Conservation (phyloP, 2,113 vertebrate species). For the Phalacrocorax carbo region DNA sequence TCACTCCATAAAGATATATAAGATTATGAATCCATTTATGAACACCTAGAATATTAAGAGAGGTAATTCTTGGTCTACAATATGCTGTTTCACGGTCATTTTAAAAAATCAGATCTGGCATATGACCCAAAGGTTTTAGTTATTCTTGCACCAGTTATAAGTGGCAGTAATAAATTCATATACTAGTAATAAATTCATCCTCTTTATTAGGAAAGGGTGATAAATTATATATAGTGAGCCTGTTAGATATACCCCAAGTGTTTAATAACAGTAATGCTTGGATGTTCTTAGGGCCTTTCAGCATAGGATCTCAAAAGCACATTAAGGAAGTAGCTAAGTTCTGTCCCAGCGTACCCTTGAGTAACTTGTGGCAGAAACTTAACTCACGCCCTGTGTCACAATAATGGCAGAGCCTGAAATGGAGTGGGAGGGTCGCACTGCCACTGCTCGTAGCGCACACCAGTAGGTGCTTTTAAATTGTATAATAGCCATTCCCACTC, state of each 20-base stretch:
- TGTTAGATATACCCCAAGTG: not conserved
- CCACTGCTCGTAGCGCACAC: not conserved
- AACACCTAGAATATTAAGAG: not conserved
- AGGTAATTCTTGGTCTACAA: not conserved
- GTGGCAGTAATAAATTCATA: not conserved
- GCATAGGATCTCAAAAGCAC: not conserved
- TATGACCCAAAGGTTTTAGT: not conserved
- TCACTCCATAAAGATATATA: not conserved
- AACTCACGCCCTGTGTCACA: fast-evolving
- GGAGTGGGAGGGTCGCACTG: not conserved
- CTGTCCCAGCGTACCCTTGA: not conserved
- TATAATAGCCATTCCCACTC: not conserved
- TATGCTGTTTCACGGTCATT: not conserved
- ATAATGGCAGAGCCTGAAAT: not conserved
- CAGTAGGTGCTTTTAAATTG: not conserved
- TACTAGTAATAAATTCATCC: not conserved
- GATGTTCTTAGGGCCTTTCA: not conserved
- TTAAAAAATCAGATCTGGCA: not conserved
- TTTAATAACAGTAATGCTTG: not conserved
- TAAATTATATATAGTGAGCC: not conserved
- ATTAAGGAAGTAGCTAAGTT: not conserved
- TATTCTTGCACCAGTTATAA: not conserved
- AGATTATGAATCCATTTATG: not conserved
- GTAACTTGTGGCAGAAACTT: not conserved
- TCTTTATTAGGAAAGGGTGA: not conserved